Evolutionary conservation across 2,113 vertebrate genomes (phyloP).

Genomic region (Nanorana parkeri): DNA sequence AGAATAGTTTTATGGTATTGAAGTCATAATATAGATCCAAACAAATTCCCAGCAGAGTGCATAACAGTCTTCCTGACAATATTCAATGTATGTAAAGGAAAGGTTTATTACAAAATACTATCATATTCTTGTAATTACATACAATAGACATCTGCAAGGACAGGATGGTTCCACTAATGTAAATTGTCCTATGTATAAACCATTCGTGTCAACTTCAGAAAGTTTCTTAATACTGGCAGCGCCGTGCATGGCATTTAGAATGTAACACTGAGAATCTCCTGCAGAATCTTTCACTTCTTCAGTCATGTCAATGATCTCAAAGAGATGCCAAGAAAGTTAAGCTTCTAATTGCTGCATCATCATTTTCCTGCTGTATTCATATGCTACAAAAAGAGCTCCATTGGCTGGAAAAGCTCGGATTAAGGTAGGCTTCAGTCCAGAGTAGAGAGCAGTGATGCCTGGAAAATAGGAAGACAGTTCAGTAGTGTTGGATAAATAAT

Average conservation of each 20-base stretch:
- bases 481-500: neutral
- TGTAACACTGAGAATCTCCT: neutral
- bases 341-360: conserved; percentile 83
- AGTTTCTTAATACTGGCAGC: neutral
- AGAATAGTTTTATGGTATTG: no score
- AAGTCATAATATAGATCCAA: no score
- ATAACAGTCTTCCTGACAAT: no score
- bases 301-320: conserved; percentile 46
- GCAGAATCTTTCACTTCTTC: neutral
- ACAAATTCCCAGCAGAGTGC: no score
- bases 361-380: conserved; percentile 84
- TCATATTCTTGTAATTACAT: neutral
- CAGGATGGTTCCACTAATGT: neutral
- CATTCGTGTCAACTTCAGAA: no score
- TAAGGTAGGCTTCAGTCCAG: conserved; percentile 89
- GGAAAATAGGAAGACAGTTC: conserved; percentile 59
- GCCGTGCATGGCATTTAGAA: conserved; percentile 12
- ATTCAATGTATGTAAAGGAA: neutral
- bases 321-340: neutral
- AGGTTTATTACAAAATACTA: conserved; percentile 8
- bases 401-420: conserved; percentile 92
- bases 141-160: neutral
- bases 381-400: conserved; percentile 87
- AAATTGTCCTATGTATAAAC: neutral
- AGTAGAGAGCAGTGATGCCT: conserved; percentile 87